Percentiles rank a stretch among this genome's conserved stretches.
Conservation (phyloP, 2,113 vertebrate genomes). For the Ascaphus truei region DNA sequence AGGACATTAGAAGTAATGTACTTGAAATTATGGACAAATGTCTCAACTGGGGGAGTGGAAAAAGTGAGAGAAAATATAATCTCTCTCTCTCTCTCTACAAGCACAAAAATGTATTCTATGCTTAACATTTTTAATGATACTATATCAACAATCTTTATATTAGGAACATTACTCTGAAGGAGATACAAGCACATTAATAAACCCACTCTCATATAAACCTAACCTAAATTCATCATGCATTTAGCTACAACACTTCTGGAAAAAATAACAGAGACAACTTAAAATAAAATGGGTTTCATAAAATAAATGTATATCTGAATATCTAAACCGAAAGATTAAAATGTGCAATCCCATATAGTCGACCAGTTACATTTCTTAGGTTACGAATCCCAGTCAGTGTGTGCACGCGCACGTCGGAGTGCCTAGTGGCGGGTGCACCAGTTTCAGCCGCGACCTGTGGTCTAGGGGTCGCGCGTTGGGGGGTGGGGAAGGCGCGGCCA, state of each 20-base stretch:
- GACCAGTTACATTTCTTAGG: too few relatives aligned
- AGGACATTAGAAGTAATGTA: slow-evolving; percentile 16
- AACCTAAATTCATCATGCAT: too few relatives aligned
- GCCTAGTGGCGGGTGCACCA: too few relatives aligned
- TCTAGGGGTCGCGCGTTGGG: too few relatives aligned
- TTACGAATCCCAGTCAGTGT: too few relatives aligned
- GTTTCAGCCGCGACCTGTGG: too few relatives aligned
- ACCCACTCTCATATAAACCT: neutral
- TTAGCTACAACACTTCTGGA: neutral
- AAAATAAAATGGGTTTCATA: neutral
- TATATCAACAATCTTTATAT: neutral
- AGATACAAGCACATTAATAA: neutral
- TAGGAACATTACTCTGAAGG: neutral
- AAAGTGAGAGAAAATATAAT: neutral
- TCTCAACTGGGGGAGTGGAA: neutral
- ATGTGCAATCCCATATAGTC: too few relatives aligned
- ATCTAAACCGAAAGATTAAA: too few relatives aligned
- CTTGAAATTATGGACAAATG: slow-evolving; percentile 28
- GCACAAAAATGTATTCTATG: slow-evolving; percentile 3
- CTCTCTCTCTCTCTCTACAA: neutral
- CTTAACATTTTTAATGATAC: neutral
- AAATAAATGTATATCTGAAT: neutral
- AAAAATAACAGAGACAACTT: neutral
- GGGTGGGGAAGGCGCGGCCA: too few relatives aligned
- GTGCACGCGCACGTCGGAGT: too few relatives aligned